Evolutionary conservation across 92 coral and sea anemone species (phyloP).

Genomic region (Actinostola sp.): DNA sequence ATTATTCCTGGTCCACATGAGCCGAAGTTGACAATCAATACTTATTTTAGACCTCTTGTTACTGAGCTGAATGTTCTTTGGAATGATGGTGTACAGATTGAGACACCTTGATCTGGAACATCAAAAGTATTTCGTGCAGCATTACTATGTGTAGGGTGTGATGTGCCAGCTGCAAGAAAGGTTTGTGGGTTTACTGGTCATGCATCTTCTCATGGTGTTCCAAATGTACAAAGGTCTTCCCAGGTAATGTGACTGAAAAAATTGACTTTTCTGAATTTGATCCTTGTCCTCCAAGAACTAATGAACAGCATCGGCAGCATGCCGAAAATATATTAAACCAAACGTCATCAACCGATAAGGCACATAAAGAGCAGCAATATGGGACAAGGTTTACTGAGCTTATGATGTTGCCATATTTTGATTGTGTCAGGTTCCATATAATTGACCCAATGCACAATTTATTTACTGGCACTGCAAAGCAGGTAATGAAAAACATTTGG

Average conservation of each 20-base stretch:
- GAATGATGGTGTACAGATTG: conserved; percentile 47
- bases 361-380: conserved; percentile 18
- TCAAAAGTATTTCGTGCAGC: conserved; percentile 35
- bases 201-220: too few relatives aligned
- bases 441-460: conserved; percentile 58
- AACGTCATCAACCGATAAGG: conserved; percentile 14
- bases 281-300: conserved; percentile 11
- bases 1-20: conserved; percentile 58
- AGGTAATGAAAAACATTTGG: conserved; percentile 53
- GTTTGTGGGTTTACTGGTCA: conserved; percentile 71
- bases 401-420: conserved; percentile 60
- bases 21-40: conserved; percentile 37
- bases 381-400: conserved; percentile 57
- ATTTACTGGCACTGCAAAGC: conserved; percentile 49
- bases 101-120: background rate
- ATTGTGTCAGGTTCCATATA: conserved; percentile 48
- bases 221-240: conserved; percentile 44
- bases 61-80: conserved; percentile 47
- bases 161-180: conserved; percentile 61
- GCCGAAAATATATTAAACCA: conserved; percentile 33
- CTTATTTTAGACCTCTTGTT: conserved; percentile 41
- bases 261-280: conserved; percentile 40
- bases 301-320: conserved; percentile 26
- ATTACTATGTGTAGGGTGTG: conserved; percentile 47
- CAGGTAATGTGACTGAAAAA: conserved; percentile 24